Evolutionary conservation across 53 echinoderm and acorn worm genomes (phyloP).

Genomic region (Arbacia lixula): DNA sequence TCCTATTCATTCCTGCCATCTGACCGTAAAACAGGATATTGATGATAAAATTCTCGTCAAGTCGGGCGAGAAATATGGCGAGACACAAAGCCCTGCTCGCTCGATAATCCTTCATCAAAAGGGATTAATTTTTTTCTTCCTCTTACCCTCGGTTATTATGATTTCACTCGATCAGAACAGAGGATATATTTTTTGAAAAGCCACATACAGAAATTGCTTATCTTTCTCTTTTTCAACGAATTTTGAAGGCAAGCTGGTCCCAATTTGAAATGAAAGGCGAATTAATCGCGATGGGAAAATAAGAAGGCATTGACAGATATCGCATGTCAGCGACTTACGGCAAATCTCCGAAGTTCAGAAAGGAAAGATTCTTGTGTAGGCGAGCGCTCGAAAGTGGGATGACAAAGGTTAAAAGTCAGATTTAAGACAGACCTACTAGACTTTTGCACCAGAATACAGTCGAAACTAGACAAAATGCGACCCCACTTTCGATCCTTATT

Average conservation of each 20-base stretch:
- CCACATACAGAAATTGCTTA: no score
- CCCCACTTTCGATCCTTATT: no score
- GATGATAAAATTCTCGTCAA: conserved; percentile 69
- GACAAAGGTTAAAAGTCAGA: no score
- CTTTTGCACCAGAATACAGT: no score
- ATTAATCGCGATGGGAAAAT: conserved; percentile 46
- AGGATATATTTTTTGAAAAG: no score
- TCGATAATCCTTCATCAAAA: conserved; percentile 31
- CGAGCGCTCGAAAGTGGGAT: not conserved
- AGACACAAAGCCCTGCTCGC: conserved; percentile 36
- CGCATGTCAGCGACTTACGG: not conserved
- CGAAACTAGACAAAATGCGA: no score
- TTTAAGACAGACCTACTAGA: no score
- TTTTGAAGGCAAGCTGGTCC: conserved; percentile 41
- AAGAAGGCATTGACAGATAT: conserved; percentile 40
- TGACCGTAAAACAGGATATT: conserved; percentile 81
- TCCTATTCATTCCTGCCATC: conserved; percentile 19
- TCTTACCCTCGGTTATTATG: not conserved
- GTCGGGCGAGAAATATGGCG: conserved; percentile 67
- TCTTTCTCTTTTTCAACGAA: not conserved
- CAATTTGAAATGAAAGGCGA: conserved; percentile 44
- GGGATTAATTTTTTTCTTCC: conserved; percentile 23
- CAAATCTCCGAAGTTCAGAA: conserved; percentile 14
- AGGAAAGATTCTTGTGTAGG: conserved; percentile 5
- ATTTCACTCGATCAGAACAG: conserved; percentile 2